A percentile compares a stretch with the other conserved stretches of the same genome.
Conservation (phyloP, 2,888 invertebrate species). For the Scelioninae gen. 2 region DNA sequence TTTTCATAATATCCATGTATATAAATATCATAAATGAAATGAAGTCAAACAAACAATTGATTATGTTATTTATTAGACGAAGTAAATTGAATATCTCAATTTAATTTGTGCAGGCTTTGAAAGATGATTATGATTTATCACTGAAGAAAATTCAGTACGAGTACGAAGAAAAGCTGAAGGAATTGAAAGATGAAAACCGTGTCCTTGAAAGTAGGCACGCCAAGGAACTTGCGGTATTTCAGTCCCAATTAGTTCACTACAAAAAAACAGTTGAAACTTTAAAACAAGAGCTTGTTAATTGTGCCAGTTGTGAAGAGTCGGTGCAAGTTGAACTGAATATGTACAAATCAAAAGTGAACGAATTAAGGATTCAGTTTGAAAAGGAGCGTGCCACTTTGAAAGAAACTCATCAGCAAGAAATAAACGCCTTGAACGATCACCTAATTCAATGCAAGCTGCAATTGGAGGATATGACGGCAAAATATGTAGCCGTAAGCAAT, state of each 20-base stretch:
- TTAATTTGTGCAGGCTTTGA: slow-evolving; percentile 65
- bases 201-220: slow-evolving; percentile 69
- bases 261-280: slow-evolving; percentile 70
- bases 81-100: too few species aligned
- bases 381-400: slow-evolving; percentile 63
- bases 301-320: slow-evolving; percentile 64
- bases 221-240: slow-evolving; percentile 71
- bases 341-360: slow-evolving; percentile 64
- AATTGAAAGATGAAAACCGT: slow-evolving; percentile 66
- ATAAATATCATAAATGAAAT: too few species aligned
- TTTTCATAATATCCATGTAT: too few species aligned
- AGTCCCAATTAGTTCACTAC: slow-evolving; percentile 68
- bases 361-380: slow-evolving; percentile 59
- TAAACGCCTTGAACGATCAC: slow-evolving; percentile 68
- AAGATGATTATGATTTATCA: slow-evolving; percentile 65
- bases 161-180: slow-evolving; percentile 67
- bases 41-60: too few species aligned
- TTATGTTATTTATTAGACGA: too few species aligned
- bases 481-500: slow-evolving; percentile 68
- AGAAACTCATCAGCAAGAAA: slow-evolving; percentile 65
- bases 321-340: slow-evolving; percentile 64
- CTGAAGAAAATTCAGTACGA: slow-evolving; percentile 63
- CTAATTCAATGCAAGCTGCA: slow-evolving; percentile 69
- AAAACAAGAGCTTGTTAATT: slow-evolving; percentile 69
- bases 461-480: slow-evolving; percentile 71